Evolutionary conservation across 64 coral and sea anemone species (phyloP), one percentile per base, ranked within the genome.

Genomic region (Montipora capricornis): DNA sequence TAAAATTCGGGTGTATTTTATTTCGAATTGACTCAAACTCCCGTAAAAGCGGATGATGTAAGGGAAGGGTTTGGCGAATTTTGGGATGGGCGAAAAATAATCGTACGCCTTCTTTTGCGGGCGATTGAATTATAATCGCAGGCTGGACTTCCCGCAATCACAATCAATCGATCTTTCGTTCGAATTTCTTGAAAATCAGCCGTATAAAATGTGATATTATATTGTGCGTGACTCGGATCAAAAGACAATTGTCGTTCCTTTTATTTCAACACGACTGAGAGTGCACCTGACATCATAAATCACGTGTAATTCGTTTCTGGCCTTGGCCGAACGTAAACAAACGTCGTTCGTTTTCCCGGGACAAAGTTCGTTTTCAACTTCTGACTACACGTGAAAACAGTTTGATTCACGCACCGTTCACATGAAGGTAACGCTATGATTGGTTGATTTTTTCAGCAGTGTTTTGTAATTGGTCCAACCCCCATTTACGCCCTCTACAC

Each of bases 391-490:
- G 93, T 97, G 95, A 89, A 75, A 67, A 82, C 73, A 62, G 81
- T 94, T 94, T 89, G 66, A 87, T 94, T 94, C 98, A 99, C 94
- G 94, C 78, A 87, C 88, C 76, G 79, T 84, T 94, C 95, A 98
- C 97, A 98, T 95, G 97, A 85, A 93, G 73, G 12, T 45, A 90
- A 44, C 7, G 64, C 73, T 89, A 81, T 96, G 98, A 99, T 99
- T 99, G 98, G 98, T 19, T 76, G 15, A 78, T 61, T 46, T 50
- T 80, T 55, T 47, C 46, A 52, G 76, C 83, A 81, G 79, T 90
- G 49, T 3, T 8, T 7, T 79, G 8, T 96, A 84, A 96, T 99
- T 96, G 95, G 95, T 92, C 90, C 75, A 88, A 76, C 94, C 94
- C 89, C 90, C 92, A 66, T 68, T 55, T 88, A 94, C 95, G 92